Percentiles rank a stretch among this genome's conserved stretches.
Evolutionary conservation across 2,888 invertebrate genomes (phyloP).

Genomic region (Nipponacmea schrenckii): DNA sequence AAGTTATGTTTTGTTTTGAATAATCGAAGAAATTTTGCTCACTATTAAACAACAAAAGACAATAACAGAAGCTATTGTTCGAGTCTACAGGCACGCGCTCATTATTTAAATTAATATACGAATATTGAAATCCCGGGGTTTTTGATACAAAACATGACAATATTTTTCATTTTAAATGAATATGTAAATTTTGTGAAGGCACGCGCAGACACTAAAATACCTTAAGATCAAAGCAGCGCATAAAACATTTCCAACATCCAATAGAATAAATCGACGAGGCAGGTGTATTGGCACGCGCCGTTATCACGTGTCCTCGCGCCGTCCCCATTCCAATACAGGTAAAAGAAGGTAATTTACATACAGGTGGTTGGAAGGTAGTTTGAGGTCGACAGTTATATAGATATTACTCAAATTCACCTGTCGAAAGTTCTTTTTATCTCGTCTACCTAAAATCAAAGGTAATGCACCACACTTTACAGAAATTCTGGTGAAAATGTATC

Average conservation of each 20-base stretch:
- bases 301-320: neutral
- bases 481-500: no score
- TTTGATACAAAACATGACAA: no score
- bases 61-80: neutral
- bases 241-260: no score
- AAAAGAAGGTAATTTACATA: neutral
- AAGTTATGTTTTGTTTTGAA: no score
- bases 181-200: neutral
- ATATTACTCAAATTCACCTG: neutral
- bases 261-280: neutral
- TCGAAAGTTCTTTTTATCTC: neutral
- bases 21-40: neutral
- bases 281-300: slow-evolving; percentile 1
- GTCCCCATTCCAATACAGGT: neutral
- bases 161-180: no score
- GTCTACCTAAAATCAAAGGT: no score
- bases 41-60: neutral
- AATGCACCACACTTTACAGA: no score
- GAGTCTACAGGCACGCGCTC: neutral
- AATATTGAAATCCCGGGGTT: no score
- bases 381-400: no score
- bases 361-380: neutral
- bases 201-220: neutral
- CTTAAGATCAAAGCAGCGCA: no score
- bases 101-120: neutral